Evolutionary conservation across 2,888 invertebrate genomes (phyloP).

Genomic region (Ceriagrion tenellum): DNA sequence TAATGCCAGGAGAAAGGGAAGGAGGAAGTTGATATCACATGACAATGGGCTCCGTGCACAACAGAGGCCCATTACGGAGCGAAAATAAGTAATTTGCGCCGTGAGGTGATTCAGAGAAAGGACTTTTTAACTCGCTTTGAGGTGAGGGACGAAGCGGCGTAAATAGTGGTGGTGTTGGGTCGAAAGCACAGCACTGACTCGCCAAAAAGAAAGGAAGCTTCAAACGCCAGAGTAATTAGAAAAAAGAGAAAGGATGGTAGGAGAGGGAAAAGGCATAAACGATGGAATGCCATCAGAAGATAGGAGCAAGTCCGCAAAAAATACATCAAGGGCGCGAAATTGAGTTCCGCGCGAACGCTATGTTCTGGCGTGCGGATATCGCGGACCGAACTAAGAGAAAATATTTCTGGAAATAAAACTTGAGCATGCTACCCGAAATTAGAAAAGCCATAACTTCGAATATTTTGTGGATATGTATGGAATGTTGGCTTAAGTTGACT

Average conservation of each 20-base stretch:
- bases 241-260: background rate
- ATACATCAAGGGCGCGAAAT: background rate
- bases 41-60: background rate
- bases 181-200: background rate
- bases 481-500: too few relatives aligned
- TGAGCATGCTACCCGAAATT: too few relatives aligned
- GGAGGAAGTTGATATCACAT: background rate
- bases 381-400: background rate
- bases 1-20: background rate
- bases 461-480: too few relatives aligned
- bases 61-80: background rate
- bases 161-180: background rate
- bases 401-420: background rate
- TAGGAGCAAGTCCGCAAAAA: background rate
- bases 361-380: background rate
- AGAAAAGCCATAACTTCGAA: too few relatives aligned
- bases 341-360: background rate
- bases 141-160: background rate
- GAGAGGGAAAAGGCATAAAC: background rate
- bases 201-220: background rate
- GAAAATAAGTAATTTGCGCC: background rate
- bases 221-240: background rate
- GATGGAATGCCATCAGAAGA: background rate
- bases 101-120: background rate
- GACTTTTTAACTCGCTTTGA: background rate